Conservation (phyloP, 2,113 vertebrate genomes). For the Sporophila hypoxantha region DNA sequence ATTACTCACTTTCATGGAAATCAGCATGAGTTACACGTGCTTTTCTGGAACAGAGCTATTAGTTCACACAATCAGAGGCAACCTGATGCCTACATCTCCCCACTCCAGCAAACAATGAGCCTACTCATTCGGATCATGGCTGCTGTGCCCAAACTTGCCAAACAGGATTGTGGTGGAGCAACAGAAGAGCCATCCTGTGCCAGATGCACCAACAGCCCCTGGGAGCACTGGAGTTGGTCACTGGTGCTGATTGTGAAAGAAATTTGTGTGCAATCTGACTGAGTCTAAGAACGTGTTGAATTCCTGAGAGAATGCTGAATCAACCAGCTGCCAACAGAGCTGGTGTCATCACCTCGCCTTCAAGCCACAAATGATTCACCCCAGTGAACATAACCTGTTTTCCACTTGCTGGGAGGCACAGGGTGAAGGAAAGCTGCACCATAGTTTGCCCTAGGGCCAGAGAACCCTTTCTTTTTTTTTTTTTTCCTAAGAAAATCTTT, state of each 20-base stretch:
- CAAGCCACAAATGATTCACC: not conserved
- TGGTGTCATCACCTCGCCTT: not conserved
- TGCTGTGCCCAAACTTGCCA: constrained; percentile 4
- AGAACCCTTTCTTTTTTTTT: not conserved
- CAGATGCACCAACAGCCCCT: not conserved
- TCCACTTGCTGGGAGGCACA: not conserved
- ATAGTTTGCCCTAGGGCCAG: not conserved
- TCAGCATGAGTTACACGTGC: constrained; percentile 2
- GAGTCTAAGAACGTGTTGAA: not conserved
- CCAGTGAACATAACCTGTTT: not conserved
- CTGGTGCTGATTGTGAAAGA: not conserved
- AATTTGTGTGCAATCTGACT: not conserved
- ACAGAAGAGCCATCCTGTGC: not conserved
- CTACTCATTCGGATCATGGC: not conserved
- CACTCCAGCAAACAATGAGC: constrained; percentile 19
- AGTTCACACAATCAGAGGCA: constrained; percentile 18
- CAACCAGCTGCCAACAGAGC: constrained; percentile 3
- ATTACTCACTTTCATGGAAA: constrained; percentile 27
- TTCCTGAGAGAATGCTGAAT: not conserved
- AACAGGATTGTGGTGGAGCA: not conserved
- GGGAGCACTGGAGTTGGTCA: not conserved
- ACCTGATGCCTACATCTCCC: not conserved
- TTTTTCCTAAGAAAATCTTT: not conserved
- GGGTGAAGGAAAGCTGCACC: not conserved
- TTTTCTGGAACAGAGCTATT: constrained; percentile 2